Base-by-base conservation (phyloP, 2,888 invertebrate genomes). In the Phaedon cochleariae region DNA sequence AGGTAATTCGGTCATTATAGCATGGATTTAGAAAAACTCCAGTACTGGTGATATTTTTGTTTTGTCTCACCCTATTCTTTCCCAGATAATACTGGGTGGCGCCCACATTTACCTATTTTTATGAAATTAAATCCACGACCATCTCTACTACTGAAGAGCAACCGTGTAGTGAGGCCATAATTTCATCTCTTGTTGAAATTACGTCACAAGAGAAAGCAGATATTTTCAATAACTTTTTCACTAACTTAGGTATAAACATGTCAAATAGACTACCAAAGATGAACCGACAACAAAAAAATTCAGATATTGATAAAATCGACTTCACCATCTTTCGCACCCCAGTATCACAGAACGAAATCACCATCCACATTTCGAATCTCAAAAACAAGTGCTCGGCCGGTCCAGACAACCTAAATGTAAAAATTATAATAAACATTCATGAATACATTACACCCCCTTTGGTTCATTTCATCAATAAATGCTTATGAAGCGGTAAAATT, bases 141-240 rank as follows among this genome's bases (percentile, higher is more conserved):
- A n/a, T n/a, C n/a, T n/a, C n/a, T n/a, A n/a, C n/a, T n/a, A n/a
- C n/a, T n/a, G n/a, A n/a, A n/a, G n/a, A n/a, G n/a, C n/a, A n/a
- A n/a, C n/a, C n/a, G n/a, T n/a, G n/a, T n/a, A n/a, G n/a, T n/a
- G n/a, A n/a, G n/a, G n/a, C n/a, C n/a, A n/a, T n/a, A n/a, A n/a
- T n/a, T n/a, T n/a, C n/a, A n/a, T n/a, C n/a, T n/a, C n/a, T n/a
- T n/a, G n/a, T n/a, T n/a, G n/a, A n/a, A n/a, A n/a, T n/a, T n/a
- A n/a, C n/a, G n/a, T n/a, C n/a, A n/a, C n/a, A 59, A 17, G 51
- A 37, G 9, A 51, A 59, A 37, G 37, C 20, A 9, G 22, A 37
- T 34, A 21, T 15, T 21, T 59, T 51, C 15, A 59, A 59, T 21
- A 59, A 51, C 37, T 59, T 37, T 51, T 59, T 59, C 20, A 51